Evolutionary conservation across 1,140 invertebrate species (phyloP).

Genomic region (Anastrepha obliqua): DNA sequence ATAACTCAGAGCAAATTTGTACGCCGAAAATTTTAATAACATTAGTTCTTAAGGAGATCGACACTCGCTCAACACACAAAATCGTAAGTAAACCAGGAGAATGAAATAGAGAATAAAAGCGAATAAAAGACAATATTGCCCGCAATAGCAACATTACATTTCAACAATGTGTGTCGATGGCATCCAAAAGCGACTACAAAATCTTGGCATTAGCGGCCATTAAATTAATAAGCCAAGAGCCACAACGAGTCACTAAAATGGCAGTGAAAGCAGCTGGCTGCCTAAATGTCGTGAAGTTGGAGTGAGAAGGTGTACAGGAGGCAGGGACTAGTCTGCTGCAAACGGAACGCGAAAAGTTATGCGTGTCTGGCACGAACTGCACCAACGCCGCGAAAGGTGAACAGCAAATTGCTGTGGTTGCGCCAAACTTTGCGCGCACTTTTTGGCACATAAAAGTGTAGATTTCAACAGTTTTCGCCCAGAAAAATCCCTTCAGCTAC

Average conservation of each 20-base stretch:
- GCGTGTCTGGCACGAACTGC: background rate
- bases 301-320: too few relatives aligned
- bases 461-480: background rate
- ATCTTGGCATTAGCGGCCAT: background rate
- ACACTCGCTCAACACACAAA: background rate
- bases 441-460: slow-evolving; percentile 1
- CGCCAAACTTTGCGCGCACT: slow-evolving; percentile 13
- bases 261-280: background rate
- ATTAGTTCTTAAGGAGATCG: too few relatives aligned
- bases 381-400: background rate
- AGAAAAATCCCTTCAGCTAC: background rate
- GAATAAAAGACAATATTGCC: background rate
- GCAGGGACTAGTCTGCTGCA: background rate
- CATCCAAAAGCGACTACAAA: background rate
- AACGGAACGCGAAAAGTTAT: background rate
- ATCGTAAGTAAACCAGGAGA: background rate
- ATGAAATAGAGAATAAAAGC: background rate
- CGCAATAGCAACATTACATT: background rate
- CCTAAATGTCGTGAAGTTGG: too few relatives aligned
- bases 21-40: too few relatives aligned
- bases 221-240: background rate
- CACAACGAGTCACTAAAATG: background rate
- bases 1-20: too few relatives aligned
- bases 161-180: background rate
- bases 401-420: background rate